phyloP scores from a whole-genome alignment of 2,797 vertebrate genomes.

The Acanthornis magna region DNA sequence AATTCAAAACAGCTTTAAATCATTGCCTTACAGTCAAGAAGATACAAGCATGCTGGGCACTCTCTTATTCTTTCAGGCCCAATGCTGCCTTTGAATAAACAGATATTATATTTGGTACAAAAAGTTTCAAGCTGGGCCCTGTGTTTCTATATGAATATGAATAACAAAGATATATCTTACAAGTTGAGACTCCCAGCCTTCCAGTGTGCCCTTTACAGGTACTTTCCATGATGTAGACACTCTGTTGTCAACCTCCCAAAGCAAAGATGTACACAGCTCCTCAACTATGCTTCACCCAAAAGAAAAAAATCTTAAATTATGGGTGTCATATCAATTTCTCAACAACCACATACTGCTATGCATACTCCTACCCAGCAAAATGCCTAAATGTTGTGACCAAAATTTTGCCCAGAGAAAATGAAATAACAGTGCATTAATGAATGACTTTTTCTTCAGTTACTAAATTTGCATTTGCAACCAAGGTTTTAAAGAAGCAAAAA shows the following conservation, averaged over 20 bases:
- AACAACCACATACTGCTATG: neutral
- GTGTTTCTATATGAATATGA: neutral
- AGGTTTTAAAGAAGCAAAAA: neutral
- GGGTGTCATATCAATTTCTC: neutral
- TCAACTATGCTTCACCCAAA: neutral
- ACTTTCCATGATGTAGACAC: neutral
- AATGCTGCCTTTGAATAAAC: neutral
- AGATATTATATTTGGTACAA: neutral
- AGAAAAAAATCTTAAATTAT: neutral
- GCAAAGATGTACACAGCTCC: neutral
- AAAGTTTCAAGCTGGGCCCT: neutral
- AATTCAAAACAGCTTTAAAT: neutral
- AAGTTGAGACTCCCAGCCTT: neutral
- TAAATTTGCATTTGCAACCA: neutral
- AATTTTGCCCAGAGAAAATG: neutral
- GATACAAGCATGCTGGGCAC: neutral
- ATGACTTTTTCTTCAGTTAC: neutral
- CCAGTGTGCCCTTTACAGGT: rapidly evolving
- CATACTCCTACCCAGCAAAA: neutral
- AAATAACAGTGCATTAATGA: neutral
- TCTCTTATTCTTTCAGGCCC: neutral
- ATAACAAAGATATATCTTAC: neutral
- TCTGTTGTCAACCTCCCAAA: neutral
- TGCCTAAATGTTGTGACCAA: neutral
- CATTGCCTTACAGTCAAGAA: neutral